These are phyloP conservation scores for Pseudoatta argentina DNA, from an alignment of 1,140 invertebrate genomes.

Conservation along the genomic window DNA sequence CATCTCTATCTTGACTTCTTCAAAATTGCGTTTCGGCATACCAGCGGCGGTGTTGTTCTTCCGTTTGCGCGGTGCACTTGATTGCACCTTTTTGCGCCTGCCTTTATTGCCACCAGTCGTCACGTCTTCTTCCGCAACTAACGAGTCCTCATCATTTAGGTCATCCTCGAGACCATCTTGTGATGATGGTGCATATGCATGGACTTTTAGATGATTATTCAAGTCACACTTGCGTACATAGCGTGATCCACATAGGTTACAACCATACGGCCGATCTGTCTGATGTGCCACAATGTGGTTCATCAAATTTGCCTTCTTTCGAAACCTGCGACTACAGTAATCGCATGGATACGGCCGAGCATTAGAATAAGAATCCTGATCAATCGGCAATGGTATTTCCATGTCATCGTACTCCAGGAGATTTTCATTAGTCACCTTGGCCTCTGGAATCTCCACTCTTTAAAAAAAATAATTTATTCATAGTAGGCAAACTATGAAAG, in stretches of 20 bases:
- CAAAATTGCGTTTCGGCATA: conserved; percentile 71
- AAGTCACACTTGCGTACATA: conserved; percentile 92
- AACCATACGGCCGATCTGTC: conserved; percentile 91
- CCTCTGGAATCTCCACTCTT: conserved; percentile 89
- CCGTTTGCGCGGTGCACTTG: conserved; percentile 81
- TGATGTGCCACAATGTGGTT: conserved; percentile 95
- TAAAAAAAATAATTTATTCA: conserved; percentile 24
- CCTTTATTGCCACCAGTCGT: conserved; percentile 74
- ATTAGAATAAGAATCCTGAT: conserved; percentile 93
- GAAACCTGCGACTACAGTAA: conserved; percentile 93
- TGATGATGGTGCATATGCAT: conserved; percentile 90
- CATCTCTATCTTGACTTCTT: conserved; percentile 76
- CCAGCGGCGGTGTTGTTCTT: conserved; percentile 76
- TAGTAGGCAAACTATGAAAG: background rate
- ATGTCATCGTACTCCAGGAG: conserved; percentile 89
- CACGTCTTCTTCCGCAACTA: conserved; percentile 79
- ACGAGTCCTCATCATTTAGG: conserved; percentile 85
- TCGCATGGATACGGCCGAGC: conserved; percentile 94
- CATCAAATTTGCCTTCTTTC: conserved; percentile 93
- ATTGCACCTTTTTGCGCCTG: conserved; percentile 84
- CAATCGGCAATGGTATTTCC: conserved; percentile 92
- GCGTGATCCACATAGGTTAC: conserved; percentile 92
- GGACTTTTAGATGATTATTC: conserved; percentile 93
- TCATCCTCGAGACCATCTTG: conserved; percentile 85
- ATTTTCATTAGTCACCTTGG: conserved; percentile 86